phyloP scores from a whole-genome alignment of 2,797 vertebrate species.

The Taeniopygia guttata region DNA sequence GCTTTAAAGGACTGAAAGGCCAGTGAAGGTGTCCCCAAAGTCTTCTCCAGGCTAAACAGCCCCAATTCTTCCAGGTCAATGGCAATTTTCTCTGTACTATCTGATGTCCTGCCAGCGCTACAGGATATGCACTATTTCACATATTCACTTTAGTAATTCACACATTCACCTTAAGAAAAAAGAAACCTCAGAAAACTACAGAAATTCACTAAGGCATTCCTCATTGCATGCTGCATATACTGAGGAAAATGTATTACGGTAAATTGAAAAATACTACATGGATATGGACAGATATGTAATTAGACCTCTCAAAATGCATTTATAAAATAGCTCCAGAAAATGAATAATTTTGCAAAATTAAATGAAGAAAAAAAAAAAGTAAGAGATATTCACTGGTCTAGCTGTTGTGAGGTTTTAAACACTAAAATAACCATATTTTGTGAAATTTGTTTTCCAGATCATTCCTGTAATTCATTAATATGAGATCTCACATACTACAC shows the following conservation, averaged over 20 bases:
- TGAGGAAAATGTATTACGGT: neutral
- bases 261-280: neutral
- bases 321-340: neutral
- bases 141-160: neutral
- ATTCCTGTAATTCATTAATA: neutral
- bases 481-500: neutral
- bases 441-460: neutral
- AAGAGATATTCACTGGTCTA: neutral
- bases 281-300: neutral
- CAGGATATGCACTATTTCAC: neutral
- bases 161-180: neutral
- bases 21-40: neutral
- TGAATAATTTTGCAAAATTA: neutral
- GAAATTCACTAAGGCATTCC: neutral
- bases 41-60: neutral
- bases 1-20: neutral
- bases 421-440: neutral
- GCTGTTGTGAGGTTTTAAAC: neutral
- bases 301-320: neutral
- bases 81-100: neutral
- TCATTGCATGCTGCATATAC: neutral
- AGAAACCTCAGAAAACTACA: neutral
- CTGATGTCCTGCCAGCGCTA: neutral
- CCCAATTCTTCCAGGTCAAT: neutral
- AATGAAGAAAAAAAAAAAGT: neutral